phyloP scores from a whole-genome alignment of 2,888 invertebrate genomes.

The Torymus auratus region DNA sequence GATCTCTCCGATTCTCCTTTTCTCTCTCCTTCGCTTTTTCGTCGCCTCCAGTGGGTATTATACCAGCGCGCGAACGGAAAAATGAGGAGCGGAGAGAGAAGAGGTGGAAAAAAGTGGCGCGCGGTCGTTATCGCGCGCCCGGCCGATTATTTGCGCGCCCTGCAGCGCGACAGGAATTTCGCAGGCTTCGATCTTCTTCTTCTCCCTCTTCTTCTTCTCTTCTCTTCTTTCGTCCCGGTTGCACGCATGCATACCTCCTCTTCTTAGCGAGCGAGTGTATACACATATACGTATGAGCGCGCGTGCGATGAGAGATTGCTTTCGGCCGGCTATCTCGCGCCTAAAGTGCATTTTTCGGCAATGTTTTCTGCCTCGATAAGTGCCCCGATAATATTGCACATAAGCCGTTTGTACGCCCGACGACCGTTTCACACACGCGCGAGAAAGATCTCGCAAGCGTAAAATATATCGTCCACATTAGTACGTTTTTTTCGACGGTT shows the following conservation, averaged over 20 bases:
- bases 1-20: neutral
- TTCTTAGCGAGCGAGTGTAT: neutral
- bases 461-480: slow-evolving; percentile 3
- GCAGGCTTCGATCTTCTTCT: slow-evolving; percentile 28
- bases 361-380: slow-evolving; percentile 53
- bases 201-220: slow-evolving; percentile 2
- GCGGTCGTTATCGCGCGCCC: slow-evolving; percentile 50
- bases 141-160: slow-evolving; percentile 57
- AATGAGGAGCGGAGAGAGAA: neutral
- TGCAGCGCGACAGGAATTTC: slow-evolving; percentile 55
- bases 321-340: slow-evolving; percentile 38
- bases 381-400: slow-evolving; percentile 46
- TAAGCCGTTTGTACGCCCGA: neutral
- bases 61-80: neutral
- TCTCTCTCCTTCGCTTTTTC: neutral
- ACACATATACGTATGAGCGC: slow-evolving; percentile 6
- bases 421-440: slow-evolving; percentile 35
- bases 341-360: slow-evolving; percentile 57
- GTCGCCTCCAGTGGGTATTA: neutral
- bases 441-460: neutral
- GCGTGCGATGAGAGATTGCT: slow-evolving; percentile 50
- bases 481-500: slow-evolving; percentile 13
- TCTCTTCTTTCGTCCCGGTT: slow-evolving; percentile 9
- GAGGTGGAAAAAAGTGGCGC: slow-evolving; percentile 12
- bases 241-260: neutral